Conservation (phyloP, 2,888 invertebrate species). For the Hymenopus coronatus region DNA sequence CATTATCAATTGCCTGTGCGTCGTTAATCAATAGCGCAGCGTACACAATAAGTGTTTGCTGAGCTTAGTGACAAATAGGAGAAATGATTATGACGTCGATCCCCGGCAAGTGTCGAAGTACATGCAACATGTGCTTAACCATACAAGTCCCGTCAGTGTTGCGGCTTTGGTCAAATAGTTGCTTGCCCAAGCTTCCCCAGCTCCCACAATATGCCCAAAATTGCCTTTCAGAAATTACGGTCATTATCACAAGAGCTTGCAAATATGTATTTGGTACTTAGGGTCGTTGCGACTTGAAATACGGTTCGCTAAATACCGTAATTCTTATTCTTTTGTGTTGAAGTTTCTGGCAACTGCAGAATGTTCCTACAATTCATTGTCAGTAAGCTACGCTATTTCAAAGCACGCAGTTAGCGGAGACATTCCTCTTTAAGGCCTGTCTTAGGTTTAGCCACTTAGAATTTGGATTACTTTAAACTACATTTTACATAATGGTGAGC, state of each 20-base stretch:
- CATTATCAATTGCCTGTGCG: background rate
- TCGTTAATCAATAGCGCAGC: background rate
- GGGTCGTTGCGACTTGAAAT: too few species aligned
- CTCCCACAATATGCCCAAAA: background rate
- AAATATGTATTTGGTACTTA: too few species aligned
- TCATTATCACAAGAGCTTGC: background rate
- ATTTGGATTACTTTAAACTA: too few species aligned
- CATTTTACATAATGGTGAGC: too few species aligned
- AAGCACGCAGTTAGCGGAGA: too few species aligned
- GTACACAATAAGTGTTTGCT: background rate
- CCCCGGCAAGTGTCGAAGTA: background rate
- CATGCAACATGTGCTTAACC: background rate
- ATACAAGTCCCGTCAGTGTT: background rate
- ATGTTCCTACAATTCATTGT: too few species aligned
- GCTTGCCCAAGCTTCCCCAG: background rate
- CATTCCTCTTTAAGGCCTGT: too few species aligned
- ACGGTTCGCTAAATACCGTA: too few species aligned
- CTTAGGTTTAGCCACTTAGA: too few species aligned
- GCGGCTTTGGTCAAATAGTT: background rate
- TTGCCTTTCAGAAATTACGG: background rate
- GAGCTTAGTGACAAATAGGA: background rate
- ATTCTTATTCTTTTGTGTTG: too few species aligned
- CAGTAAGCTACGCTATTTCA: too few species aligned
- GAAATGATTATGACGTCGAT: background rate
- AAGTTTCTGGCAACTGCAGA: too few species aligned